Evolutionary conservation across 2,113 vertebrate genomes (phyloP).

Genomic region (Motacilla tschutschensis): DNA sequence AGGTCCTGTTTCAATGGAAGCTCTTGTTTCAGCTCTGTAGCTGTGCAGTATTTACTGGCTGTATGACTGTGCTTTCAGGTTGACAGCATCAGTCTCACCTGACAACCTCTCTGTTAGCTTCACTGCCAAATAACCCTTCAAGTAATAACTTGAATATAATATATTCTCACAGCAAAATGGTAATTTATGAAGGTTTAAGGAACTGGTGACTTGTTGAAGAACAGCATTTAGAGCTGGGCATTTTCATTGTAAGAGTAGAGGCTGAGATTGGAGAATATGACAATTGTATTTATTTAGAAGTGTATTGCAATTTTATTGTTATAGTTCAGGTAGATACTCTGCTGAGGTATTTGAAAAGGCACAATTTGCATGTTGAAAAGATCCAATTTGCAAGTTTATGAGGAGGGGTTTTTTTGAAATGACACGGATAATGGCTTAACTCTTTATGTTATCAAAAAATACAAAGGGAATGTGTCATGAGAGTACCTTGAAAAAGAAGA

Average conservation of each 20-base stretch:
- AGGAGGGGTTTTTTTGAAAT: conserved; percentile 17
- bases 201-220: not conserved
- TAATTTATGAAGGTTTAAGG: conserved; percentile 1
- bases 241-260: not conserved
- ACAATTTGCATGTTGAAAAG: conserved; percentile 38
- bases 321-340: conserved; percentile 15
- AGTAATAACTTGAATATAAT: not conserved
- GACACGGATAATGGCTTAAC: conserved; percentile 28
- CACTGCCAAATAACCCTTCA: not conserved
- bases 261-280: not conserved
- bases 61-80: not conserved
- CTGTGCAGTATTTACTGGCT: not conserved
- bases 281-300: not conserved
- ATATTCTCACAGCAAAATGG: not conserved
- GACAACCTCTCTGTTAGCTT: not conserved
- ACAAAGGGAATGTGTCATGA: not conserved
- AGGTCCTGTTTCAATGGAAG: not conserved
- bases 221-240: not conserved
- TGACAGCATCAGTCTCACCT: conserved; percentile 3
- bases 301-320: conserved; percentile 30
- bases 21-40: not conserved
- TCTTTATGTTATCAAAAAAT: conserved; percentile 3
- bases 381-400: conserved; percentile 49
- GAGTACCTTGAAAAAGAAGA: not conserved
- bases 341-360: conserved; percentile 11